These are phyloP conservation scores for Leptopterna dolabrata DNA, from an alignment of 2,888 invertebrate species.

Conservation along the genomic window DNA sequence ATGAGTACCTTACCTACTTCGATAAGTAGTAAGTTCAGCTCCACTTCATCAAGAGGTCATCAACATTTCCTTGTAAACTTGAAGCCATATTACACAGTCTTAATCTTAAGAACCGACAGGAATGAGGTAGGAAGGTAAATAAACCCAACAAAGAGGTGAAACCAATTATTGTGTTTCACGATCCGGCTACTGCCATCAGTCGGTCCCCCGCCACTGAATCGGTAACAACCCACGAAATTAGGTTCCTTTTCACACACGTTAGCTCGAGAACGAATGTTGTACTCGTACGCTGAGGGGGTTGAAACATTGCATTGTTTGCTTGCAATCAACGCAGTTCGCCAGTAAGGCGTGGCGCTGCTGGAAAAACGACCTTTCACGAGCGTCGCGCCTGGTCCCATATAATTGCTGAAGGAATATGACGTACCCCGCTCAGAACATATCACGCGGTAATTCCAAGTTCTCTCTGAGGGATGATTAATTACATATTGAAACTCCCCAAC, in stretches of 20 bases:
- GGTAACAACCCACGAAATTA: constrained; percentile 11
- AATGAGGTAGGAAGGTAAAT: background rate
- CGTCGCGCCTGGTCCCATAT: too few species aligned
- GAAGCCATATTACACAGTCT: background rate
- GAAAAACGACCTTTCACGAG: background rate
- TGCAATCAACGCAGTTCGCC: background rate
- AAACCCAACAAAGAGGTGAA: constrained; percentile 7
- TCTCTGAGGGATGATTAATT: too few species aligned
- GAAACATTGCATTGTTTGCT: background rate
- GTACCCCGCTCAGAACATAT: too few species aligned
- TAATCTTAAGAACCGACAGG: background rate
- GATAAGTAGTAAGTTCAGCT: too few species aligned
- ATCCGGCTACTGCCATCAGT: background rate
- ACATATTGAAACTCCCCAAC: too few species aligned
- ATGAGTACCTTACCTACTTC: too few species aligned
- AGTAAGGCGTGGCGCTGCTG: background rate
- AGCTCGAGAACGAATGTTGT: background rate
- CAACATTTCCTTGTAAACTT: background rate
- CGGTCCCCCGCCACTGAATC: background rate
- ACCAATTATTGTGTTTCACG: constrained; percentile 5
- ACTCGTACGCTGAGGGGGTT: background rate
- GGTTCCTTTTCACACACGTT: background rate
- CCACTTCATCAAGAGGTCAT: background rate
- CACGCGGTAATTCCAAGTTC: too few species aligned
- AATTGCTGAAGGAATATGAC: too few species aligned